Base-by-base conservation (phyloP, 2,113 vertebrate genomes). In the Eolophus roseicapilla region DNA sequence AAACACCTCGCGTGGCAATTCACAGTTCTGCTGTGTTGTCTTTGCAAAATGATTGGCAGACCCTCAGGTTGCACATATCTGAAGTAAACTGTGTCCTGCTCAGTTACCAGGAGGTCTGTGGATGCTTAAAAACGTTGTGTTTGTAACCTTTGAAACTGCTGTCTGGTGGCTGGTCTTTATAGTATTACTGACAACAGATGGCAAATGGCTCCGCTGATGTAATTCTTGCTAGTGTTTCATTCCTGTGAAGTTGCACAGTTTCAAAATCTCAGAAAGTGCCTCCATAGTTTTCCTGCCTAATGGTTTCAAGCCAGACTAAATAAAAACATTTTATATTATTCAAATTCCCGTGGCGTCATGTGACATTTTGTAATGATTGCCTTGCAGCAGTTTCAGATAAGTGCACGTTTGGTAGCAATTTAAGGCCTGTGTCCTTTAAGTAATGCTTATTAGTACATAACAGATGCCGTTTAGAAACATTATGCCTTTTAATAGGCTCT, bases 101-200 rank as follows among this genome's bases (percentile, higher is more conserved):
- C 41, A 3, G 52, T 94, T 92, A 71, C 60, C 6, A 64, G 44
- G 91, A 79, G 79, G 67, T 68, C 77, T 82, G 83, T 19, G 79
- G 88, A 75, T 64, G 67, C 82, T 64, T 90, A 44, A 83, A 91
- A 90, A 78, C 11, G 43, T 90, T 88, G 90, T 95, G 90, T 95
- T 96, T 95, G 87, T 96, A 97, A 97, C 95, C 95, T 97, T 96
- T 91, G 86, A 86, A 97, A 85, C 75, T 86, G 77, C 82, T 92
- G 73, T 71, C 91, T 94, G 78, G 91, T 96, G 95, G 84, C 82
- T 90, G 85, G 83, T 84, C 94, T 96, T 94, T 55, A 43, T 87
- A 57, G 83, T 76, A 69, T 88, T 94, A 85, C 96, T 93, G 92
- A 89, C 77, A 81, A 76, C 95, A 97, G 95, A 96, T 95, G 76